phyloP scores from a whole-genome alignment of 1,140 invertebrate species.

The Batillaria attramentaria region DNA sequence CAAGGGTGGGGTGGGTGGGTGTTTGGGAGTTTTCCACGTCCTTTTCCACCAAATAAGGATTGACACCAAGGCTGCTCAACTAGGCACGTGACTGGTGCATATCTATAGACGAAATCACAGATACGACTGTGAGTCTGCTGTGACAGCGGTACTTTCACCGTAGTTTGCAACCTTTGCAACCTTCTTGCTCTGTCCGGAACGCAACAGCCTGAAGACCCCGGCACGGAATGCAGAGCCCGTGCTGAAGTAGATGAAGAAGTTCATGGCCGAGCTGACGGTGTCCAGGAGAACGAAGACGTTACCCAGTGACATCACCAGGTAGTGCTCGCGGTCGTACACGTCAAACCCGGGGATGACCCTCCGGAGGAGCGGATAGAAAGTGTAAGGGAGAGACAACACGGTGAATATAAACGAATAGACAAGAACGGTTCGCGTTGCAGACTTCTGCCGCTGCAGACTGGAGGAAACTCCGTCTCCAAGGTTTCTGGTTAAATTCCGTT shows the following conservation, averaged over 20 bases:
- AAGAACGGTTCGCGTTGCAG: background rate
- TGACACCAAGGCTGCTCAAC: too few species aligned
- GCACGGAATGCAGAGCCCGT: background rate
- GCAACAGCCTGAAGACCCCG: background rate
- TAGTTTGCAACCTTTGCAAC: too few species aligned
- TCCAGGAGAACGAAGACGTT: background rate
- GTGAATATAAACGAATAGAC: slow-evolving; percentile 19
- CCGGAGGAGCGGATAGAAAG: background rate
- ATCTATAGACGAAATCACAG: too few species aligned
- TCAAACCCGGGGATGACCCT: background rate
- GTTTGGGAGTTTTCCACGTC: too few species aligned
- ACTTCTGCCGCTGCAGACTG: background rate
- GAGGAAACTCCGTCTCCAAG: too few species aligned
- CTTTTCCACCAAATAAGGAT: too few species aligned
- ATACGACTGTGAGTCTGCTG: too few species aligned
- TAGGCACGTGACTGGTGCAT: too few species aligned
- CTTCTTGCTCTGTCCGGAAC: too few species aligned
- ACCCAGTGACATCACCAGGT: background rate
- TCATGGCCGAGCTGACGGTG: slow-evolving; percentile 5
- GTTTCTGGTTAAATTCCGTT: too few species aligned
- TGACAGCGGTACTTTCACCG: too few species aligned
- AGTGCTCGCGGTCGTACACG: background rate
- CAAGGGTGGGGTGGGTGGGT: too few species aligned
- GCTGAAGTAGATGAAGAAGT: slow-evolving; percentile 8
- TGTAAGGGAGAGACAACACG: background rate